phyloP scores from a whole-genome alignment of 37 sponge, comb jelly and placozoan genomes.

The Beroe forskalii region DNA sequence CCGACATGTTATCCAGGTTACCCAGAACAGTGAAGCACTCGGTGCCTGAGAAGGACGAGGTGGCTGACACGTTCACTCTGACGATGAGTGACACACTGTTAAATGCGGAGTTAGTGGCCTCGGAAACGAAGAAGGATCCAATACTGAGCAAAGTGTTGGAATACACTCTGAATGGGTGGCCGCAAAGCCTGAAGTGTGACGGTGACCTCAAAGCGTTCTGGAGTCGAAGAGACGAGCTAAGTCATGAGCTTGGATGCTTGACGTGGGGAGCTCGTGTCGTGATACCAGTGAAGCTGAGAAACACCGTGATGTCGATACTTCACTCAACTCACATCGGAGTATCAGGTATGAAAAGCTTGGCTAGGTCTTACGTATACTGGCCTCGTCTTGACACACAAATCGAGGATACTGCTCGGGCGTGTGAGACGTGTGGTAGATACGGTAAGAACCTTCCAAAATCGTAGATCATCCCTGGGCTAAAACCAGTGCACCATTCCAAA shows the following conservation, averaged over 20 bases:
- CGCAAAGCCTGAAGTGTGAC: background rate
- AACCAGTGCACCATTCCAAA: slow-evolving; percentile 4
- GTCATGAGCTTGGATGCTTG: slow-evolving; percentile 64
- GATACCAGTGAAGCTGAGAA: slow-evolving; percentile 31
- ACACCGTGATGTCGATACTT: background rate
- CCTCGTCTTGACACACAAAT: background rate
- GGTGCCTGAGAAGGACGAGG: background rate
- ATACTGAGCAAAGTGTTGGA: slow-evolving; percentile 66
- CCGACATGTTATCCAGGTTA: slow-evolving; percentile 68
- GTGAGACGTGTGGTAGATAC: background rate
- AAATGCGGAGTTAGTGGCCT: slow-evolving; percentile 21
- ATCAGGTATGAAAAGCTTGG: background rate
- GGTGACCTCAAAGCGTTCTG: background rate
- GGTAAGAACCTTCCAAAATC: slow-evolving; percentile 20
- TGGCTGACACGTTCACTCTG: background rate
- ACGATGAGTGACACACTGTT: background rate
- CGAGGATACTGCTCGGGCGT: background rate
- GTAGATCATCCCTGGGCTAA: slow-evolving; percentile 28
- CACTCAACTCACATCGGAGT: background rate
- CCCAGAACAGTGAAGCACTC: slow-evolving; percentile 56
- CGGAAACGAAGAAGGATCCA: slow-evolving; percentile 65
- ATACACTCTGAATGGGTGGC: slow-evolving; percentile 68
- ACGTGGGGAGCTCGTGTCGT: slow-evolving; percentile 68
- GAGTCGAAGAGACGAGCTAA: slow-evolving; percentile 54
- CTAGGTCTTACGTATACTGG: background rate